These are phyloP conservation scores for Polyergus mexicanus DNA, from an alignment of 1,140 invertebrate species.

Conservation along the genomic window DNA sequence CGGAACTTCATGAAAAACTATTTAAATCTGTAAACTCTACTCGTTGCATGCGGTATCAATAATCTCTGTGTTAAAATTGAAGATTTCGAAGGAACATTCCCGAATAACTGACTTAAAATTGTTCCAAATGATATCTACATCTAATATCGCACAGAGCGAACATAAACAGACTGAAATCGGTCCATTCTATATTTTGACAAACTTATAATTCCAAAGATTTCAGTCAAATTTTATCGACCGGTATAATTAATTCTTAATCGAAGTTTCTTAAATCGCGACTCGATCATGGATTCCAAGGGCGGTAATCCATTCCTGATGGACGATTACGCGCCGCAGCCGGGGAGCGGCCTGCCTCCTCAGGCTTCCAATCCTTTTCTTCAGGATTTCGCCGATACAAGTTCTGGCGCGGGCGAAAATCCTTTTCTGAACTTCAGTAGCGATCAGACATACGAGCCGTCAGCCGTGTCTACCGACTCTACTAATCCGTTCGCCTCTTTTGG, in stretches of 20 bases:
- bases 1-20: not conserved
- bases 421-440: constrained; percentile 88
- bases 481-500: constrained; percentile 89
- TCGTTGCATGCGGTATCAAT: not conserved
- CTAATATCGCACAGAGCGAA: not conserved
- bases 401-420: constrained; percentile 85
- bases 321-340: constrained; percentile 84
- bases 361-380: constrained; percentile 92
- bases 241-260: not conserved
- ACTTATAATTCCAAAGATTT: constrained; percentile 3
- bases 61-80: not conserved
- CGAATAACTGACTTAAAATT: not conserved
- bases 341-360: constrained; percentile 82
- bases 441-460: constrained; percentile 77
- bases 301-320: constrained; percentile 93
- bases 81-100: not conserved
- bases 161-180: not conserved
- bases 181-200: constrained; percentile 13
- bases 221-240: constrained; percentile 20
- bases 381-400: constrained; percentile 81
- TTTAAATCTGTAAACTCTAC: constrained; percentile 5
- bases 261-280: not conserved
- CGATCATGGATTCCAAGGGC: constrained; percentile 87
- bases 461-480: constrained; percentile 82
- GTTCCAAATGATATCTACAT: not conserved